A percentile compares a stretch with the other conserved stretches of the same genome.
These are phyloP conservation scores for Lasius fuliginosus DNA, from an alignment of 2,888 invertebrate species.

Conservation along the genomic window DNA sequence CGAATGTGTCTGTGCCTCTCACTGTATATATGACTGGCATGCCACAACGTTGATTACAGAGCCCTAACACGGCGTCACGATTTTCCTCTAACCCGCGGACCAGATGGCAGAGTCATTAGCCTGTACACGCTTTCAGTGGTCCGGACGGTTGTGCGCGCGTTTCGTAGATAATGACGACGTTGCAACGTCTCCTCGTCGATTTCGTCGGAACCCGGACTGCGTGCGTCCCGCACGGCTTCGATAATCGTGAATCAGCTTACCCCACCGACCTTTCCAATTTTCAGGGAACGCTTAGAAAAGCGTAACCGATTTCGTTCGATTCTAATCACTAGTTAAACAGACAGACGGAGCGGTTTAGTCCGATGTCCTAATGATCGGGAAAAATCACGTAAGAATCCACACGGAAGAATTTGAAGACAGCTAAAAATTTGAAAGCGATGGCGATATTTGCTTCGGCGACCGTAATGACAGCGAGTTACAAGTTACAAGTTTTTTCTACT, in stretches of 20 bases:
- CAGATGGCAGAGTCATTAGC: conserved; percentile 79
- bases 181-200: conserved; percentile 52
- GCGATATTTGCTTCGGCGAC: not conserved
- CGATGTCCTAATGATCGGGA: not conserved
- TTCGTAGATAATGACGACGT: conserved; percentile 64
- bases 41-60: conserved; percentile 79
- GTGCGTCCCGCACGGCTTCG: conserved; percentile 2
- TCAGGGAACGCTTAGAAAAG: conserved; percentile 26
- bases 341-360: not conserved
- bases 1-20: conserved; percentile 80
- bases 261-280: conserved; percentile 41
- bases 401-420: not conserved
- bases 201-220: conserved; percentile 29
- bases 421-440: not conserved
- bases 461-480: not conserved
- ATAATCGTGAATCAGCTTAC: conserved; percentile 35
- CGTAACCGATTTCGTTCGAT: conserved; percentile 35
- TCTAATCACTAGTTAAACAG: conserved; percentile 7
- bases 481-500: not conserved
- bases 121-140: conserved; percentile 66
- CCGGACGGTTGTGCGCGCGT: conserved; percentile 46
- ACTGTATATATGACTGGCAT: conserved; percentile 81
- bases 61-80: conserved; percentile 80
- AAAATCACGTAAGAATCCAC: not conserved
- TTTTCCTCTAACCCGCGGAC: conserved; percentile 75